Conservation (phyloP, 2,888 invertebrate genomes). For the Villa cingulata region DNA sequence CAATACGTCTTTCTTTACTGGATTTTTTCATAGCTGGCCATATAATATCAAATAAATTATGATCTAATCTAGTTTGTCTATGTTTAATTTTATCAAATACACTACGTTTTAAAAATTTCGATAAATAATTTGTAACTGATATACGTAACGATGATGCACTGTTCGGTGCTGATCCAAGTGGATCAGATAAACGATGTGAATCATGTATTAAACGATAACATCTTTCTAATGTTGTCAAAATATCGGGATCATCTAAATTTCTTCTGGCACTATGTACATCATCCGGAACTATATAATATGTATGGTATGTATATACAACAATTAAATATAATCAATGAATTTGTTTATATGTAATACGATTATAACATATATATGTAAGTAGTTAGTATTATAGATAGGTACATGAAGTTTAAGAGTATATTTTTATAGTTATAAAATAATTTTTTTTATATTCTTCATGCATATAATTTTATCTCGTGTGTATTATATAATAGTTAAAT, state of each 20-base stretch:
- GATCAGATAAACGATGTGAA: slow-evolving; percentile 23
- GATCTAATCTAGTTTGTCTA: slow-evolving; percentile 68
- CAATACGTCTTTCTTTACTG: slow-evolving; percentile 42
- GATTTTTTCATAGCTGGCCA: slow-evolving; percentile 79
- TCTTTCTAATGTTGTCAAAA: slow-evolving; percentile 57
- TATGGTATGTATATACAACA: neutral
- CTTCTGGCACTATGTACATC: slow-evolving; percentile 63
- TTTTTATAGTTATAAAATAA: too few species aligned
- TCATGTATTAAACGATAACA: slow-evolving; percentile 59
- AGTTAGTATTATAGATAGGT: too few species aligned
- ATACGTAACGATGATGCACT: slow-evolving; percentile 45
- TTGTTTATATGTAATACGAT: too few species aligned
- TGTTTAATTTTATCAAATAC: slow-evolving; percentile 61
- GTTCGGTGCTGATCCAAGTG: slow-evolving; percentile 32
- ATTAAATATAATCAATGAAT: neutral
- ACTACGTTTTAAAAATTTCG: slow-evolving; percentile 58
- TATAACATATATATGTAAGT: too few species aligned
- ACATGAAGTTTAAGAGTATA: too few species aligned
- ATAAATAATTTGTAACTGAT: slow-evolving; percentile 45
- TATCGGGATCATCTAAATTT: slow-evolving; percentile 53
- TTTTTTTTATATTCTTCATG: too few species aligned
- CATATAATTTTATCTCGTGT: too few species aligned
- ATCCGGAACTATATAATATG: slow-evolving; percentile 48
- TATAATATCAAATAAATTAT: slow-evolving; percentile 75
- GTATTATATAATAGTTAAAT: too few species aligned